Conservation (phyloP, 2,888 invertebrate species). For the Torymus aiolomorphi region DNA sequence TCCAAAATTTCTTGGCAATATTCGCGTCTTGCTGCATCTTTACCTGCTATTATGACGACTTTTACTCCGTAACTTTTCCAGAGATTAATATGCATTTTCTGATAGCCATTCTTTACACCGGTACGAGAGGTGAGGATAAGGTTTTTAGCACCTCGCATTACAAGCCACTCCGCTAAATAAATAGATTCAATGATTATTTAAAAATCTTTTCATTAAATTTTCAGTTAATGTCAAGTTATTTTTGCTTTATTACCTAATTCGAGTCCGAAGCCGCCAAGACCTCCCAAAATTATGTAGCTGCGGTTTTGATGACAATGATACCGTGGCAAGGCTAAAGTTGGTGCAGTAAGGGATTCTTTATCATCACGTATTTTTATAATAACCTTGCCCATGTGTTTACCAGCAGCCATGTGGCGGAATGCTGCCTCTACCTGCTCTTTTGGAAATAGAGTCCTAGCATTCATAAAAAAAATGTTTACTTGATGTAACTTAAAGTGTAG, state of each 20-base stretch:
- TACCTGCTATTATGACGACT: constrained; percentile 82
- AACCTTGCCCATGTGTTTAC: constrained; percentile 89
- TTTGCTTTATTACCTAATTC: constrained; percentile 76
- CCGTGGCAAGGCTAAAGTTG: constrained; percentile 76
- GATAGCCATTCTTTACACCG: constrained; percentile 89
- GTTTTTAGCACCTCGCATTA: constrained; percentile 87
- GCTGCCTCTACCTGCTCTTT: constrained; percentile 84
- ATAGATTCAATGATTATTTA: neutral
- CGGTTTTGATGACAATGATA: constrained; percentile 77
- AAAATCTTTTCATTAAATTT: neutral
- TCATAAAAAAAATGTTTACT: neutral
- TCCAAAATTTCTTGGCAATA: constrained; percentile 85
- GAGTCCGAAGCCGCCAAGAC: constrained; percentile 94
- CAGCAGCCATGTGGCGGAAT: constrained; percentile 81
- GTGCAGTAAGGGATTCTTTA: constrained; percentile 57
- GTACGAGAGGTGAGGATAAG: constrained; percentile 88
- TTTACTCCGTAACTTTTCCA: constrained; percentile 85
- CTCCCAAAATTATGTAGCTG: constrained; percentile 83
- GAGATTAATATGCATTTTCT: constrained; percentile 81
- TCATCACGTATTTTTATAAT: constrained; percentile 67
- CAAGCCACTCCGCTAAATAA: constrained; percentile 86
- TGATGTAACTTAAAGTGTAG: neutral
- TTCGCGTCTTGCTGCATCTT: constrained; percentile 82
- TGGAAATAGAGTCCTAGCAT: constrained; percentile 79
- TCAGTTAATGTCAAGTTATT: constrained; percentile 67